phyloP scores from a whole-genome alignment of 2,113 vertebrate species.

The Nyctibius bracteatus region DNA sequence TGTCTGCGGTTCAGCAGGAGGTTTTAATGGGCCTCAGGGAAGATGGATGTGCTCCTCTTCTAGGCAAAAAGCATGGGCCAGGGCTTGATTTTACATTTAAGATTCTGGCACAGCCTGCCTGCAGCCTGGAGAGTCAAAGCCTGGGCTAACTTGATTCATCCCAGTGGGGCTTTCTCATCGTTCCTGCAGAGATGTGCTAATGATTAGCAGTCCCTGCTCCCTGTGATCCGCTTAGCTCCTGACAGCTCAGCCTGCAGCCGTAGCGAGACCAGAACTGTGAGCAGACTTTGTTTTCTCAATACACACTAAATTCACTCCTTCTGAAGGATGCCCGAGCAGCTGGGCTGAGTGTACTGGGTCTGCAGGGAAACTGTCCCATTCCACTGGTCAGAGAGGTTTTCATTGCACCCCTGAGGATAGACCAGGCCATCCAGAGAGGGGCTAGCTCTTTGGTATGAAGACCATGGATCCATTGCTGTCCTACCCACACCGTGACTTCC shows the following conservation, averaged over 20 bases:
- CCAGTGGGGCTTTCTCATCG: background rate
- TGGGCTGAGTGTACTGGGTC: background rate
- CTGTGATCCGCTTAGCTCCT: background rate
- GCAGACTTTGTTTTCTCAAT: background rate
- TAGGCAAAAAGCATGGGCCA: background rate
- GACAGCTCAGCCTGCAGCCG: background rate
- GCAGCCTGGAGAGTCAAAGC: background rate
- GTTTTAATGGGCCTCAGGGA: background rate
- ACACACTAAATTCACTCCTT: background rate
- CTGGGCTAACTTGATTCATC: background rate
- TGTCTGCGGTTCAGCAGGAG: background rate
- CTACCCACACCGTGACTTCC: background rate
- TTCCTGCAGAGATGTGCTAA: background rate
- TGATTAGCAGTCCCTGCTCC: background rate
- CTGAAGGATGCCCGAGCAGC: background rate
- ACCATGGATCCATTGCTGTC: background rate
- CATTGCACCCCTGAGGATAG: fast-evolving
- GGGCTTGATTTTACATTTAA: background rate
- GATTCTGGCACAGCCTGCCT: slow-evolving; percentile 13
- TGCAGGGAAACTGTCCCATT: background rate
- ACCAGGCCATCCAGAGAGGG: background rate
- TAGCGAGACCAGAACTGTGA: background rate
- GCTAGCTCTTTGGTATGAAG: background rate
- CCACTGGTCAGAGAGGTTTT: background rate
- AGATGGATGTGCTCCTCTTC: background rate